A percentile compares a stretch with the other conserved stretches of the same genome.
These are phyloP conservation scores for Pantherophis alleghaniensis DNA, from an alignment of 2,797 vertebrate species.

Conservation along the genomic window DNA sequence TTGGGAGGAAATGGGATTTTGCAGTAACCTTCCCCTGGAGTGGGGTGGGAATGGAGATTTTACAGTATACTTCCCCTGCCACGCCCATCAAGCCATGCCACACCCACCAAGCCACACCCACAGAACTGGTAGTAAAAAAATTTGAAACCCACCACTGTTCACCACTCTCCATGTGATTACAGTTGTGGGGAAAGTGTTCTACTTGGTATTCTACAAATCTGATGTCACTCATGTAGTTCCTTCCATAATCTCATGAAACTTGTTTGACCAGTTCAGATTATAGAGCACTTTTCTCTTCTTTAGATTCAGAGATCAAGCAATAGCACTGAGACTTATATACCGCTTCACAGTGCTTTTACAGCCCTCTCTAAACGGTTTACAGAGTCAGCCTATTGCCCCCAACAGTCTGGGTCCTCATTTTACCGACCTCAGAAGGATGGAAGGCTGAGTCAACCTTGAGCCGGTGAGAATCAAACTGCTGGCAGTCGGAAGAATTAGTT, in stretches of 20 bases:
- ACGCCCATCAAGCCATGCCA: too few relatives aligned
- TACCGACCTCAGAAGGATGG: background rate
- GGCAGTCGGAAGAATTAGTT: background rate
- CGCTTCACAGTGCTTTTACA: too few relatives aligned
- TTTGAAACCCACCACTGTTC: too few relatives aligned
- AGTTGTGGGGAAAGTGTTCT: background rate
- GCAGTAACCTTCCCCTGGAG: too few relatives aligned
- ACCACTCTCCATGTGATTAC: too few relatives aligned
- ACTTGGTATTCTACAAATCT: background rate
- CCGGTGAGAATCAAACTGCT: background rate
- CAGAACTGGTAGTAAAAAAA: too few relatives aligned
- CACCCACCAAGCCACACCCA: too few relatives aligned
- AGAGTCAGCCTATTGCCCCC: background rate
- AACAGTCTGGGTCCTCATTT: background rate
- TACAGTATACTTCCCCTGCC: too few relatives aligned
- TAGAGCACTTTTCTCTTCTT: too few relatives aligned
- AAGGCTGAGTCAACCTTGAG: background rate
- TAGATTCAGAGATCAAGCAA: background rate
- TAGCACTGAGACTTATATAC: background rate
- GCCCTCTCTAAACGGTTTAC: background rate
- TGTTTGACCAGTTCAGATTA: background rate
- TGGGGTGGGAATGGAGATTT: too few relatives aligned
- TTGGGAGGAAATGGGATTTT: too few relatives aligned
- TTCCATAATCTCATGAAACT: background rate
- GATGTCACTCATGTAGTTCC: too few relatives aligned